Percentiles rank a stretch among this genome's conserved stretches.
Evolutionary conservation across 2,888 invertebrate species (phyloP).

Genomic region (Tanytarsus gracilentus): DNA sequence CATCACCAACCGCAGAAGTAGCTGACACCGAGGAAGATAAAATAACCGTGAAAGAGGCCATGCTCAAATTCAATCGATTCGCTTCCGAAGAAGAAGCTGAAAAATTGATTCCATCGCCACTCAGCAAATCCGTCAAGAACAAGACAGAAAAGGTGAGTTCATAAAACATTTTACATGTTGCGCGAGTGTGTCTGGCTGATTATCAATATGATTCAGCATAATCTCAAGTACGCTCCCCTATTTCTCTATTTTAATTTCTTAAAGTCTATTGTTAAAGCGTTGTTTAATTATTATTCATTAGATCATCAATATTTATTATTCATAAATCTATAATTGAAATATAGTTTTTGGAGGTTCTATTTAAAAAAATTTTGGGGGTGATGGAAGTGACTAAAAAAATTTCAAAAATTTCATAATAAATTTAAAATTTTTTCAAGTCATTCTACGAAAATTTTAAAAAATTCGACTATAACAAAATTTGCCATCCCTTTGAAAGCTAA

Average conservation of each 20-base stretch:
- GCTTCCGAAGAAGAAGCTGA: constrained; percentile 66
- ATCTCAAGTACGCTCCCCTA: background rate
- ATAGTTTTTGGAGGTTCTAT: constrained; percentile 20
- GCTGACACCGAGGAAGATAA: constrained; percentile 37
- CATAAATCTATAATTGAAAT: constrained; percentile 24
- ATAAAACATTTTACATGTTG: too few species aligned
- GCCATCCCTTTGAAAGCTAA: too few species aligned
- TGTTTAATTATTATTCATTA: constrained; percentile 29
- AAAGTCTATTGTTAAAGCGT: constrained; percentile 21
- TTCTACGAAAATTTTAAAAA: too few species aligned
- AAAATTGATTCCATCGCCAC: constrained; percentile 47
- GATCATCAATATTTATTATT: constrained; percentile 21
- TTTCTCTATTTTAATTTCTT: too few species aligned
- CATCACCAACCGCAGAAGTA: constrained; percentile 30
- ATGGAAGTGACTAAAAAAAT: too few species aligned
- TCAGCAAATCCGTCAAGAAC: constrained; percentile 47
- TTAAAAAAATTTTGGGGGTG: background rate
- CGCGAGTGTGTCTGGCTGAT: background rate
- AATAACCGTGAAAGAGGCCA: constrained; percentile 82
- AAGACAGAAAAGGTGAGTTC: constrained; percentile 58
- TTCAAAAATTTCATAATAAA: too few species aligned
- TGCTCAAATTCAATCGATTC: constrained; percentile 85
- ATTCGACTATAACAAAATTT: too few species aligned
- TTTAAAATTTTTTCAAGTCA: too few species aligned
- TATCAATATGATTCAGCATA: constrained; percentile 25